A percentile compares a stretch with the other conserved stretches of the same genome.
Conservation (phyloP, 2,888 invertebrate species). For the Caenorhabditis wallacei region DNA sequence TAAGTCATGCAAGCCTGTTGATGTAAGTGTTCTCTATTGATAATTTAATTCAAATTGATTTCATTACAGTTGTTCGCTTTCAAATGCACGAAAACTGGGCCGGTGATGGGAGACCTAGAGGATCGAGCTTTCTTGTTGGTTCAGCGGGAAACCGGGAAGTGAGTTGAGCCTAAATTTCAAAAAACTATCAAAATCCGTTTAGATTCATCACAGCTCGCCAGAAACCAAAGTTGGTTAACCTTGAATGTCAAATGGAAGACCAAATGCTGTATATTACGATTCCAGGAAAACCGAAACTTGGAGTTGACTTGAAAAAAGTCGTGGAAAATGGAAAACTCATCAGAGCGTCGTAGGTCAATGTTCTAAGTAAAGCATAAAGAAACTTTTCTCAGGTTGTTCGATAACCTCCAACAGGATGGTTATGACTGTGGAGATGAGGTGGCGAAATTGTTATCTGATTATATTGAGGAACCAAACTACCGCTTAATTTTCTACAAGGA, state of each 20-base stretch:
- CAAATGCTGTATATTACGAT: slow-evolving; percentile 34
- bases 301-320: slow-evolving; percentile 57
- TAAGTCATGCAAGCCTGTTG: slow-evolving; percentile 59
- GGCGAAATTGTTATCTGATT: slow-evolving; percentile 57
- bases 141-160: slow-evolving; percentile 64
- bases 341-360: too few species aligned
- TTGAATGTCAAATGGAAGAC: slow-evolving; percentile 47
- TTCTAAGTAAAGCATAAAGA: too few species aligned
- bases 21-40: slow-evolving; percentile 31
- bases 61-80: slow-evolving; percentile 67
- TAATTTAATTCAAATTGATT: not conserved
- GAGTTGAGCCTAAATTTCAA: not conserved
- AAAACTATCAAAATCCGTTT: not conserved
- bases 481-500: slow-evolving; percentile 58
- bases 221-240: slow-evolving; percentile 62
- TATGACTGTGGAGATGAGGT: slow-evolving; percentile 72
- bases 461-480: slow-evolving; percentile 62
- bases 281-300: slow-evolving; percentile 32
- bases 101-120: slow-evolving; percentile 55
- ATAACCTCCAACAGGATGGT: slow-evolving; percentile 67
- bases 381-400: too few species aligned
- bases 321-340: slow-evolving; percentile 48
- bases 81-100: slow-evolving; percentile 63
- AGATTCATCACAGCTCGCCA: slow-evolving; percentile 71
- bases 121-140: slow-evolving; percentile 68